Conservation (phyloP, 2,888 invertebrate genomes). For the Gibbula magus region DNA sequence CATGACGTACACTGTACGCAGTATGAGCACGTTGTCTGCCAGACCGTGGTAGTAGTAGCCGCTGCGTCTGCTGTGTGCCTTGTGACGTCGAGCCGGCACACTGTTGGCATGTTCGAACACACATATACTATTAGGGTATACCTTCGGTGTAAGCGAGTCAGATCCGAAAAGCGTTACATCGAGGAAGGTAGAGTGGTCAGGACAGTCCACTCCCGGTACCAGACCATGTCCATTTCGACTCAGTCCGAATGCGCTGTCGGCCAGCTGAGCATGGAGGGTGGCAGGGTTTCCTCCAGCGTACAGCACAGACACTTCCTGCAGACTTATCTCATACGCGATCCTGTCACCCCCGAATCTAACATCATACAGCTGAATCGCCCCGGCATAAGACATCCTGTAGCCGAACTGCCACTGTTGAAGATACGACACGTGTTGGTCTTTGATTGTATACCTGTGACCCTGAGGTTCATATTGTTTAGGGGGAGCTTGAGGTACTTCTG, state of each 20-base stretch:
- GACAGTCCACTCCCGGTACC: constrained; percentile 66
- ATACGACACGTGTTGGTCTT: constrained; percentile 50
- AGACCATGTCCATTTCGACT: constrained; percentile 54
- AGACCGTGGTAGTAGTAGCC: constrained; percentile 51
- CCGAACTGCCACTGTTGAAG: constrained; percentile 62
- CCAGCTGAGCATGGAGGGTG: constrained; percentile 47
- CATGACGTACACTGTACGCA: constrained; percentile 55
- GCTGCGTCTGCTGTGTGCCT: constrained; percentile 16
- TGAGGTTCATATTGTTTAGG: constrained; percentile 56
- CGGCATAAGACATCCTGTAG: constrained; percentile 51
- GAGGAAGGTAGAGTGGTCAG: constrained; percentile 59
- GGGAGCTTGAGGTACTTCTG: constrained; percentile 37
- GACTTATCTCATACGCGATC: constrained; percentile 64
- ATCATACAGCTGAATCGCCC: constrained; percentile 58
- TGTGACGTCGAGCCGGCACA: constrained; percentile 58
- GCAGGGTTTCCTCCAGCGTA: constrained; percentile 60
- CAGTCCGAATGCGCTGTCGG: constrained; percentile 56
- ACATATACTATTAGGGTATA: constrained; percentile 48
- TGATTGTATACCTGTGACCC: constrained; percentile 57
- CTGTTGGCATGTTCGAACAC: constrained; percentile 61
- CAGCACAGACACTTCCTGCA: constrained; percentile 62
- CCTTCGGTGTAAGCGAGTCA: constrained; percentile 25
- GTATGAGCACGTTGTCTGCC: constrained; percentile 50
- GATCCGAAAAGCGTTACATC: constrained; percentile 40
- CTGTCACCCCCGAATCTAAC: constrained; percentile 53